Percentiles rank a stretch among this genome's conserved stretches.
phyloP scores from a whole-genome alignment of 2,797 vertebrate genomes.

The Pseudocheirus occidentalis region DNA sequence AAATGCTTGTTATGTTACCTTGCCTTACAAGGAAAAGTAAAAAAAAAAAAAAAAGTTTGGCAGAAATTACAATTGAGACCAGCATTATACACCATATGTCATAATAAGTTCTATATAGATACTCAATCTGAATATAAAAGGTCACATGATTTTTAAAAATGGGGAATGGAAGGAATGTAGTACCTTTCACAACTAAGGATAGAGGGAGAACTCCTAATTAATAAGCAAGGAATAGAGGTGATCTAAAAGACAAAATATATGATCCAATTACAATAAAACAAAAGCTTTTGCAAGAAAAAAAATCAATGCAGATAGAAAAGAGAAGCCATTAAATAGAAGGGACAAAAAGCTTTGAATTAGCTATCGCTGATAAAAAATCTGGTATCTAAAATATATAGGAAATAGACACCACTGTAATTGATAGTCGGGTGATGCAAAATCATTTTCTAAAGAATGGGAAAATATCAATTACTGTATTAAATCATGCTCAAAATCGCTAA shows the following conservation, averaged over 20 bases:
- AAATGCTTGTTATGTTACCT: not conserved
- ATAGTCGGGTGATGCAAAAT: not conserved
- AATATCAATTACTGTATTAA: not conserved
- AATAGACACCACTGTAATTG: not conserved
- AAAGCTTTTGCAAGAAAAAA: too few species aligned
- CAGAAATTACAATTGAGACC: not conserved
- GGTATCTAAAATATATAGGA: not conserved
- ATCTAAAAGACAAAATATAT: not conserved
- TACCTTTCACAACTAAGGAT: not conserved
- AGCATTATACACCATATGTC: not conserved
- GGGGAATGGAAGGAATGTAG: not conserved
- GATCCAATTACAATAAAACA: too few species aligned
- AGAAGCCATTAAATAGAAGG: too few species aligned
- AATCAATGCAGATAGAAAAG: too few species aligned
- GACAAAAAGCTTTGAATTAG: not conserved
- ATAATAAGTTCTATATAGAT: not conserved
- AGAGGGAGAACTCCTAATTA: not conserved
- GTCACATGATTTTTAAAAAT: not conserved
- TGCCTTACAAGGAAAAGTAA: not conserved
- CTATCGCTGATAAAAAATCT: not conserved
- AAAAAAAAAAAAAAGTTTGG: not conserved
- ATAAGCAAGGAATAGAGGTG: not conserved
- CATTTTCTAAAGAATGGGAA: not conserved
- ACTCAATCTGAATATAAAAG: not conserved
- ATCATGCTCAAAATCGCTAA: not conserved